Evolutionary conservation across 2,113 vertebrate genomes (phyloP).

Genomic region (Numida meleagris): DNA sequence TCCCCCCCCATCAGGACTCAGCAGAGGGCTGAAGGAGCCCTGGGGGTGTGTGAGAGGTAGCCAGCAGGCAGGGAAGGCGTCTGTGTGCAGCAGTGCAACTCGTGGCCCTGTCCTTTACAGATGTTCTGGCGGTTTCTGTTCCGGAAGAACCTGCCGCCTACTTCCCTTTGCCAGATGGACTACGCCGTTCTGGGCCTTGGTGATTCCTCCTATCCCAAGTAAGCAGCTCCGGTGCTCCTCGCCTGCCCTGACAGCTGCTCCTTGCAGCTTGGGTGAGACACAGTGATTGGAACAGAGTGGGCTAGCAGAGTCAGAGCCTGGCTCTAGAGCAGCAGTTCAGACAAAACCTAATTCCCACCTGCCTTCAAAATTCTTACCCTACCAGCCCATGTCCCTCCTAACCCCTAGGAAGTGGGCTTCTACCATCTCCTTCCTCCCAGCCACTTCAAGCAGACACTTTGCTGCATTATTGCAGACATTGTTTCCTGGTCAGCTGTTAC

Average conservation of each 20-base stretch:
- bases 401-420: neutral
- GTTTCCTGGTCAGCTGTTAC: neutral
- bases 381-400: neutral
- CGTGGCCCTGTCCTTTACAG: constrained; percentile 34
- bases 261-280: neutral
- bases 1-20: neutral
- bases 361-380: neutral
- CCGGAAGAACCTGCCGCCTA: constrained; percentile 83
- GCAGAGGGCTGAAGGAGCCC: neutral
- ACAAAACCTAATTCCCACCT: neutral
- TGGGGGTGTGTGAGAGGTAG: accelerated
- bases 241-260: neutral
- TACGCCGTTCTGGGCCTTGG: constrained; percentile 91
- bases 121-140: constrained; percentile 96
- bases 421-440: neutral
- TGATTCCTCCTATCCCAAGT: constrained; percentile 96
- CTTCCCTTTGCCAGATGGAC: constrained; percentile 88
- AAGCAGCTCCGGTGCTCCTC: constrained; percentile 45
- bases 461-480: neutral
- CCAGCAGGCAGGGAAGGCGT: neutral
- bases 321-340: neutral
- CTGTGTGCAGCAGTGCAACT: neutral
- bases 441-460: neutral
- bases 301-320: neutral
- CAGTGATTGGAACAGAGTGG: neutral